Evolutionary conservation across 2,888 invertebrate genomes (phyloP).

Genomic region (Ramazzottius varieornatus): DNA sequence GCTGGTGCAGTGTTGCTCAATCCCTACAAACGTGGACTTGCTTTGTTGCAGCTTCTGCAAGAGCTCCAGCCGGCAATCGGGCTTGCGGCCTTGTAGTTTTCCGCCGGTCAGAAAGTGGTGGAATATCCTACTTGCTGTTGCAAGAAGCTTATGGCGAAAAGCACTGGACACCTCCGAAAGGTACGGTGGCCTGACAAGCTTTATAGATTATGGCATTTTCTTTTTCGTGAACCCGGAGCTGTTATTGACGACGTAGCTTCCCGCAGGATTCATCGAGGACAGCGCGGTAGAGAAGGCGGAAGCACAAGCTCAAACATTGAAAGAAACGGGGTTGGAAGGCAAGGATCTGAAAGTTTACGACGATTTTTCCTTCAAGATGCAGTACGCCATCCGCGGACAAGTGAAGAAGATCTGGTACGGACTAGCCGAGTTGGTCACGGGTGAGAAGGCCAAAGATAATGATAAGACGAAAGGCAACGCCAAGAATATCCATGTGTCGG

Average conservation of each 20-base stretch:
- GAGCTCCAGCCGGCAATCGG: not conserved
- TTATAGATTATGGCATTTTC: not conserved
- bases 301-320: not conserved
- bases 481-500: not conserved
- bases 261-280: not conserved
- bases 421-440: not conserved
- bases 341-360: not conserved
- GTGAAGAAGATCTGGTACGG: slow-evolving; percentile 4
- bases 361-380: slow-evolving; percentile 4
- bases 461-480: not conserved
- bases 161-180: not conserved
- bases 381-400: not conserved
- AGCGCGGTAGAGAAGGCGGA: not conserved
- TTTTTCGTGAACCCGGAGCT: not conserved
- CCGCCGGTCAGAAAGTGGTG: not conserved
- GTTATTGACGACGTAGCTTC: not conserved
- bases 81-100: not conserved
- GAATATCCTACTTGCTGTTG: not conserved
- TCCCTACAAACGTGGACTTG: no score
- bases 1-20: no score
- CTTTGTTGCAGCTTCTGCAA: not conserved
- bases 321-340: not conserved
- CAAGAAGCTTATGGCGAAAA: not conserved
- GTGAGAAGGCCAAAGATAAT: not conserved
- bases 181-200: no score